Conservation (phyloP, 1,140 invertebrate genomes). For the Zaprionus tsacasi region DNA sequence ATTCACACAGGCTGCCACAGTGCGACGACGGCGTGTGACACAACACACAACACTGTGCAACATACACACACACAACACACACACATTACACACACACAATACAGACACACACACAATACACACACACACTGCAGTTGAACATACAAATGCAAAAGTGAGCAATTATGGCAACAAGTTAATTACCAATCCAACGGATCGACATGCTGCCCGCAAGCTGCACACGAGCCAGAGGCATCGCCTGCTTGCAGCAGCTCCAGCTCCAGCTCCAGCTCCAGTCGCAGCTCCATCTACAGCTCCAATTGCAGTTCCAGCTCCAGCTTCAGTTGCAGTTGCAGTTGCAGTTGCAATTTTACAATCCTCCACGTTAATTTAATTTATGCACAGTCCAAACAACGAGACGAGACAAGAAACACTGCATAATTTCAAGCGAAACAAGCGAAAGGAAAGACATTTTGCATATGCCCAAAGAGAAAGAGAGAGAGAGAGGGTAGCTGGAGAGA, state of each 20-base stretch:
- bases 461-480: background rate
- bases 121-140: background rate
- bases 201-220: background rate
- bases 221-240: conserved; percentile 24
- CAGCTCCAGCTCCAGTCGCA: background rate
- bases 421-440: conserved; percentile 26
- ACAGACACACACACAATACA: background rate
- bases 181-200: conserved; percentile 42
- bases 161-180: conserved; percentile 72
- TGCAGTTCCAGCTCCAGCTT: background rate
- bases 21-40: conserved; percentile 34
- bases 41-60: conserved; percentile 14
- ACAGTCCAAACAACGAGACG: conserved; percentile 25
- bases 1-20: background rate
- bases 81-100: background rate
- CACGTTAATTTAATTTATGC: conserved; percentile 69
- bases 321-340: conserved; percentile 16
- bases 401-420: conserved; percentile 34
- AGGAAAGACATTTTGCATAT: conserved; percentile 34
- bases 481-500: too few species aligned
- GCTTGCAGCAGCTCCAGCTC: background rate
- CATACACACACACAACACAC: conserved; percentile 2
- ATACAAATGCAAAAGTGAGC: conserved; percentile 60
- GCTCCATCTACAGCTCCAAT: background rate
- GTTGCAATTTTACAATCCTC: conserved; percentile 7